Percentiles rank a stretch among this genome's conserved stretches.
Conservation (phyloP, 1,140 invertebrate species). For the Ceratina australensis region DNA sequence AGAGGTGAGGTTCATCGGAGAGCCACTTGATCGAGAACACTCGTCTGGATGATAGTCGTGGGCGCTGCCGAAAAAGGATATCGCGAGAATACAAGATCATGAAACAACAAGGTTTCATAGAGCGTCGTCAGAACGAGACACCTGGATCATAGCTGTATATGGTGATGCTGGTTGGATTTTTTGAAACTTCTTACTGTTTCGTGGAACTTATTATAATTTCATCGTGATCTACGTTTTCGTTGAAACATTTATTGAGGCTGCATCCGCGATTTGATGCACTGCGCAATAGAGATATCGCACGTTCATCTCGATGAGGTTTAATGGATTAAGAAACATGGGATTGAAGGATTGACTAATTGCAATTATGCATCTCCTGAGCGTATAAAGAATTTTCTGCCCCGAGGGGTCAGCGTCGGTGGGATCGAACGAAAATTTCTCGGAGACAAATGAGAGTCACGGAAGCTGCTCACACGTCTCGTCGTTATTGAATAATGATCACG, state of each 20-base stretch:
- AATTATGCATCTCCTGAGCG: constrained; percentile 2
- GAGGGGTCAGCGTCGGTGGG: neutral
- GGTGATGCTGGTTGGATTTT: neutral
- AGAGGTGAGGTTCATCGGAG: constrained; percentile 59
- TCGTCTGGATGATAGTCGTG: neutral
- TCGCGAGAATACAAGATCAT: constrained; percentile 9
- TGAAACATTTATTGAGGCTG: neutral
- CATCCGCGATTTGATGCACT: too few relatives aligned
- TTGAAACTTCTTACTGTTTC: neutral
- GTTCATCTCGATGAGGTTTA: constrained; percentile 15
- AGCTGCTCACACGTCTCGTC: constrained; percentile 32
- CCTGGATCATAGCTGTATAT: constrained; percentile 32
- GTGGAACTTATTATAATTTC: neutral
- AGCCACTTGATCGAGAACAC: constrained; percentile 25
- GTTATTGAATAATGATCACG: constrained; percentile 49
- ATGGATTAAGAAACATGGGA: constrained; percentile 35
- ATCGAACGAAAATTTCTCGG: constrained; percentile 32
- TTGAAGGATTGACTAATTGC: constrained; percentile 37
- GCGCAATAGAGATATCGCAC: constrained; percentile 8
- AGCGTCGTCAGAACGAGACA: constrained; percentile 1
- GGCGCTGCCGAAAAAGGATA: constrained; percentile 47
- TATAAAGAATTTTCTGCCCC: constrained; percentile 13
- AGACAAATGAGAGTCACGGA: constrained; percentile 34
- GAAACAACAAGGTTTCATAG: constrained; percentile 21
- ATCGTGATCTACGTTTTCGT: neutral